phyloP scores from a whole-genome alignment of 2,113 vertebrate genomes.

The Morphnarchus princeps region DNA sequence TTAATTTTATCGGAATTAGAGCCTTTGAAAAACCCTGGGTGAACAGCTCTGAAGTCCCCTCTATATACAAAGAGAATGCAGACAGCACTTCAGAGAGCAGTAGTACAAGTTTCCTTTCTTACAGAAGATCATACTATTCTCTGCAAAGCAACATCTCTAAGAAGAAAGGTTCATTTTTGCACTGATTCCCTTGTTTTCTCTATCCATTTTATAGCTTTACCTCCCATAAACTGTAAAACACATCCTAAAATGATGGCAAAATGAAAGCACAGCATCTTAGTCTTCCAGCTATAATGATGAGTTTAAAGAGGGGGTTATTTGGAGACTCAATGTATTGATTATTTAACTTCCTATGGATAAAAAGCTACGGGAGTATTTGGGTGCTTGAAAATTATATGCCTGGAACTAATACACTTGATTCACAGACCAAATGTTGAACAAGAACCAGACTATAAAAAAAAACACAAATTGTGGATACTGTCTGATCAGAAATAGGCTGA shows the following conservation, averaged over 20 bases:
- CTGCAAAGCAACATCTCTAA: not conserved
- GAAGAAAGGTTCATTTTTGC: not conserved
- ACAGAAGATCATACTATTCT: not conserved
- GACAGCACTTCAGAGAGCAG: not conserved
- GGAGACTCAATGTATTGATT: not conserved
- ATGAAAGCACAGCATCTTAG: not conserved
- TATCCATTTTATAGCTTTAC: not conserved
- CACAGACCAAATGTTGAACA: not conserved
- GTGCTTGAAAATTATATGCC: not conserved
- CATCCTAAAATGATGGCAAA: not conserved
- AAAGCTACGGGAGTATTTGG: not conserved
- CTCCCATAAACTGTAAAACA: not conserved
- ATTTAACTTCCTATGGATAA: not conserved
- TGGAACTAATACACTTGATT: not conserved
- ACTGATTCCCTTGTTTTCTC: not conserved
- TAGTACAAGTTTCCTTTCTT: not conserved
- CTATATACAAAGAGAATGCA: not conserved
- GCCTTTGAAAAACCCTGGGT: not conserved
- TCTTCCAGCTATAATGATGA: not conserved
- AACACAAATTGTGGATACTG: not conserved
- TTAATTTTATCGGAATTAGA: slow-evolving; percentile 18
- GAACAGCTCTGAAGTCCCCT: not conserved
- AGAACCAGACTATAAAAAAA: not conserved
- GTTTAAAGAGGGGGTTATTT: not conserved
- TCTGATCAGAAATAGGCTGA: not conserved